These are phyloP conservation scores for Eristalis tenax DNA, from an alignment of 2,888 invertebrate genomes.

Conservation along the genomic window DNA sequence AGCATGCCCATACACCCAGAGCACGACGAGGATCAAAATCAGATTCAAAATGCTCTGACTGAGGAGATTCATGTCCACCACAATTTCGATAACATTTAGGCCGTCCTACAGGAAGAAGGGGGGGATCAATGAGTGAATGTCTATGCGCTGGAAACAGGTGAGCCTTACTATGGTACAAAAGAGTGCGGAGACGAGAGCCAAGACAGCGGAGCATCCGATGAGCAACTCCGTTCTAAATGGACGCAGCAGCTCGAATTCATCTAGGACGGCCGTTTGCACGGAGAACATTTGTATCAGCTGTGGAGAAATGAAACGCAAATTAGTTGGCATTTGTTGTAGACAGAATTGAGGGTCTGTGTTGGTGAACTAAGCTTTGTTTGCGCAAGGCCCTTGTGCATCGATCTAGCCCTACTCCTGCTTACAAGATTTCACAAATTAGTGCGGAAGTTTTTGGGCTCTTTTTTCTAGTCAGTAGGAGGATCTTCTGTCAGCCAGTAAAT, in stretches of 20 bases:
- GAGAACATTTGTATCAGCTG: neutral
- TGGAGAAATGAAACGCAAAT: neutral
- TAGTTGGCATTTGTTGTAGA: too few relatives aligned
- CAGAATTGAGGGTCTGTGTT: too few relatives aligned
- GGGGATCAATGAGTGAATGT: neutral
- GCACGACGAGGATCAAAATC: constrained; percentile 89
- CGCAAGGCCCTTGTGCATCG: too few relatives aligned
- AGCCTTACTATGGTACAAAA: constrained; percentile 47
- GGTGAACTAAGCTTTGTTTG: too few relatives aligned
- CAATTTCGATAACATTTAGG: neutral
- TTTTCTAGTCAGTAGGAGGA: too few relatives aligned
- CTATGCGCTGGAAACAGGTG: neutral
- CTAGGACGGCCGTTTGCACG: constrained; percentile 76
- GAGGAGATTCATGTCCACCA: constrained; percentile 7
- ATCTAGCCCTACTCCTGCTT: too few relatives aligned
- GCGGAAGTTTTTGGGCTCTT: too few relatives aligned
- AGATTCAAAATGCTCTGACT: constrained; percentile 90
- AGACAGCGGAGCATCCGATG: constrained; percentile 72
- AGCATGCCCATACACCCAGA: constrained; percentile 88
- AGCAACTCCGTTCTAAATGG: constrained; percentile 73
- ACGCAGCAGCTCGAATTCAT: constrained; percentile 77
- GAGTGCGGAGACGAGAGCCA: constrained; percentile 22
- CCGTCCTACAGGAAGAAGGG: constrained; percentile 14
- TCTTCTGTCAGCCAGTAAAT: too few relatives aligned
- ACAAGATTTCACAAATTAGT: too few relatives aligned